Evolutionary conservation across 2,113 vertebrate genomes (phyloP), one percentile per base, ranked within the genome.

Genomic region (Pachyramphus minor): DNA sequence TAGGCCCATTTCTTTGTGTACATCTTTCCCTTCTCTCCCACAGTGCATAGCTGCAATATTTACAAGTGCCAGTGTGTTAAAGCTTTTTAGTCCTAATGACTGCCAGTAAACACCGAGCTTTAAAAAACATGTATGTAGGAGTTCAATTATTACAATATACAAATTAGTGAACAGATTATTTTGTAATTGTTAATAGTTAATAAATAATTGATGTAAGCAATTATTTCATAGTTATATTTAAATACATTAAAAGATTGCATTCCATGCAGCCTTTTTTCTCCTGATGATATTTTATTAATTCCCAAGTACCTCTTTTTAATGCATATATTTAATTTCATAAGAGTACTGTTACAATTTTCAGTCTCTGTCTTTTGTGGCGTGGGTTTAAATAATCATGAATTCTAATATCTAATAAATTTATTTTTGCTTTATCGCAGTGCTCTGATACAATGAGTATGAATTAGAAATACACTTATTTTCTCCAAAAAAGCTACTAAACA

Each of bases 111-210:
- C 64, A 58, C 0, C 11, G 3, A 31, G 41, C 37, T 93, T 39
- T 31, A 13, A 71, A 87, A 42, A 39, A 60, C 28, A 4, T 6
- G 2, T 4, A 6, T 0, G 0, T 68, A 8, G 22, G 31, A 73
- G 17, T 64, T 81, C 49, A 76, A 0, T 64, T 78, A 59, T 56
- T 63, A 19, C n/a, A 79, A 8, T 19, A 6, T 28, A 25, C 9
- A 55, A 28, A 11, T 39, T 45, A 35, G 35, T 35, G 12, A 76
- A n/a, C 14, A n/a, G 18, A 33, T 72, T 53, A 7, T 75, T 76
- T 76, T 68, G 14, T 78, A 45, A 49, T 49, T 72, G 21, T 35
- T 73, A 44, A 27, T 52, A 53, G 24, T 39, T 79, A 45, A 47
- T 41, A n/a, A 87, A 31, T 59, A 62, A 58, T 41, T 23, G 1